Conservation (phyloP, 1,140 invertebrate species). For the Daktulosphaira vitifoliae region DNA sequence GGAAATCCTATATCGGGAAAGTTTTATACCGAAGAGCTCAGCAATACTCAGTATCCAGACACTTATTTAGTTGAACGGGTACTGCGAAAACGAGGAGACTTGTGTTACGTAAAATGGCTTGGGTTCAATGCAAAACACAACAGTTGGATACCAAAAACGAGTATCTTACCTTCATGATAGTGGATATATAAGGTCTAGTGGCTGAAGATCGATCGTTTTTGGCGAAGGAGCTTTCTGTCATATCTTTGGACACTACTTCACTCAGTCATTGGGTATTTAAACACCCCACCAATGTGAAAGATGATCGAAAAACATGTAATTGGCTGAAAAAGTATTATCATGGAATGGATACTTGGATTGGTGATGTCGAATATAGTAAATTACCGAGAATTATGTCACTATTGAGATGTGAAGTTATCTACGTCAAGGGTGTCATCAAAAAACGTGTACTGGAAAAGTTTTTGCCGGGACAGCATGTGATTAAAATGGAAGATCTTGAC, state of each 20-base stretch:
- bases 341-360: too few relatives aligned
- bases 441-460: background rate
- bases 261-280: background rate
- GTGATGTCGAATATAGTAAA: background rate
- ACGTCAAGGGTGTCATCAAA: background rate
- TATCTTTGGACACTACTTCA: background rate
- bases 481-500: background rate
- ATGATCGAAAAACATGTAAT: background rate
- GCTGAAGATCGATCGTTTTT: background rate
- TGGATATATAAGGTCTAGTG: background rate
- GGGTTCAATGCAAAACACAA: conserved; percentile 26
- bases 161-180: background rate
- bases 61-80: conserved; percentile 45
- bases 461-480: background rate
- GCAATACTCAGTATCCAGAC: conserved; percentile 42
- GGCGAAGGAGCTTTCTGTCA: background rate
- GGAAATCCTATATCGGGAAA: conserved; percentile 7
- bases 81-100: conserved; percentile 21
- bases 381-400: background rate
- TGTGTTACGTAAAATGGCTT: conserved; percentile 33
- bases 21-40: conserved; percentile 33
- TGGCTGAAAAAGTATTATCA: background rate
- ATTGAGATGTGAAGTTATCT: background rate
- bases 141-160: conserved; percentile 6
- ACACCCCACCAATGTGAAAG: background rate